phyloP scores from a whole-genome alignment of 2,888 invertebrate genomes.

The Dione juno region DNA sequence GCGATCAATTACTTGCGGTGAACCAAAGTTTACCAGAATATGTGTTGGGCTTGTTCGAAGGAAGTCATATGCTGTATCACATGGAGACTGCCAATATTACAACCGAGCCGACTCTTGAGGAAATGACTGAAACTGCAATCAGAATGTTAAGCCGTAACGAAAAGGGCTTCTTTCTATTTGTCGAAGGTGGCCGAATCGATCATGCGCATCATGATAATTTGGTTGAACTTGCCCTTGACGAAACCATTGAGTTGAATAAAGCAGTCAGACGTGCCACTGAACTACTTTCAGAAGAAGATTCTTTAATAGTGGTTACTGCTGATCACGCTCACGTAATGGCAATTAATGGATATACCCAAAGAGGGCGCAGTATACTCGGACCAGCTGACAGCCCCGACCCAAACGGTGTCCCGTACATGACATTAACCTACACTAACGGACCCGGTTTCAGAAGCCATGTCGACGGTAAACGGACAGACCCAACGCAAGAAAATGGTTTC shows the following conservation, averaged over 20 bases:
- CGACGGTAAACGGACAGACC: constrained; percentile 65
- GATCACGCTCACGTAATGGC: constrained; percentile 89
- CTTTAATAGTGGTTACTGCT: constrained; percentile 88
- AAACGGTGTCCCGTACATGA: constrained; percentile 77
- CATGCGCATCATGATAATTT: constrained; percentile 83
- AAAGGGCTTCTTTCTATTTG: constrained; percentile 88
- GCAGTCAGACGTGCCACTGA: constrained; percentile 74
- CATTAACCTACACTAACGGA: constrained; percentile 84
- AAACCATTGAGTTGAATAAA: constrained; percentile 84
- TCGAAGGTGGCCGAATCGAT: constrained; percentile 85
- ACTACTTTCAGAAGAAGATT: constrained; percentile 79
- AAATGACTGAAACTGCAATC: constrained; percentile 82
- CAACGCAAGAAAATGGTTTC: constrained; percentile 51
- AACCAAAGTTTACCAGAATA: constrained; percentile 81
- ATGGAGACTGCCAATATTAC: constrained; percentile 69
- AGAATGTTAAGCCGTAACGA: constrained; percentile 83
- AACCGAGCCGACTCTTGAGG: constrained; percentile 63
- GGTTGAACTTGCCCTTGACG: constrained; percentile 84
- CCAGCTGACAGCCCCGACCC: constrained; percentile 60
- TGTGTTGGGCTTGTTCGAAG: constrained; percentile 85
- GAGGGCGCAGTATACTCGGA: constrained; percentile 62
- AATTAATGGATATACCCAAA: constrained; percentile 85
- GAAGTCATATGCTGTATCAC: constrained; percentile 86
- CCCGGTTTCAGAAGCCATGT: constrained; percentile 71
- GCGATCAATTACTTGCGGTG: constrained; percentile 76